phyloP scores from a whole-genome alignment of 1,140 invertebrate species.

The Paraescarpia echinospica region DNA sequence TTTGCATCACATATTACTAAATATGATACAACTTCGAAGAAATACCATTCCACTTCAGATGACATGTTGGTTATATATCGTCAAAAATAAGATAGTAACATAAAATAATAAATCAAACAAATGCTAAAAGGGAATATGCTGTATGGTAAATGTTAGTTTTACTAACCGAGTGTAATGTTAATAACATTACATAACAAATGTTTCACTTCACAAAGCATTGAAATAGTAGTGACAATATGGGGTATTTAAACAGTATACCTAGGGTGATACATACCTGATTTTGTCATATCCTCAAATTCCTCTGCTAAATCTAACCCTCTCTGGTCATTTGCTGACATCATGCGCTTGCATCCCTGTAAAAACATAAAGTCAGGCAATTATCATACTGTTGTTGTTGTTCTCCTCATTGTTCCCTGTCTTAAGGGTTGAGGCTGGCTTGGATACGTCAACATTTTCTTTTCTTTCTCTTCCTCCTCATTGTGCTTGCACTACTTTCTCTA shows the following conservation, averaged over 20 bases:
- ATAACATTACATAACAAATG: not conserved
- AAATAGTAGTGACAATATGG: not conserved
- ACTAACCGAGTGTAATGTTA: not conserved
- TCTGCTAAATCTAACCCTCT: not conserved
- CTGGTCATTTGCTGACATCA: not conserved
- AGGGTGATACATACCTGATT: not conserved
- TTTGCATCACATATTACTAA: not conserved
- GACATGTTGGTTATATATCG: not conserved
- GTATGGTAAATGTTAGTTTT: not conserved
- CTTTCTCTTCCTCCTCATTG: no score
- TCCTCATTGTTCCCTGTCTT: no score
- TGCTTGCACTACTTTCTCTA: no score
- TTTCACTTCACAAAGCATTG: not conserved
- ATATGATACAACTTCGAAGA: not conserved
- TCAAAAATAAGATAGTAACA: no score
- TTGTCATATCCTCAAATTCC: not conserved
- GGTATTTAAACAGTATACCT: not conserved
- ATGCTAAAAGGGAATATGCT: not conserved
- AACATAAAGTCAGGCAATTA: not conserved
- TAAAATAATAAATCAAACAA: no score
- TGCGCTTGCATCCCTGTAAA: not conserved
- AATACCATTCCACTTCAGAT: not conserved
- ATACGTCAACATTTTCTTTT: no score
- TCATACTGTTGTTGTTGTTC: no score
- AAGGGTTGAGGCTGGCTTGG: no score